Base-by-base conservation (phyloP, 2,113 vertebrate species). In the Ramphastos sulfuratus region DNA sequence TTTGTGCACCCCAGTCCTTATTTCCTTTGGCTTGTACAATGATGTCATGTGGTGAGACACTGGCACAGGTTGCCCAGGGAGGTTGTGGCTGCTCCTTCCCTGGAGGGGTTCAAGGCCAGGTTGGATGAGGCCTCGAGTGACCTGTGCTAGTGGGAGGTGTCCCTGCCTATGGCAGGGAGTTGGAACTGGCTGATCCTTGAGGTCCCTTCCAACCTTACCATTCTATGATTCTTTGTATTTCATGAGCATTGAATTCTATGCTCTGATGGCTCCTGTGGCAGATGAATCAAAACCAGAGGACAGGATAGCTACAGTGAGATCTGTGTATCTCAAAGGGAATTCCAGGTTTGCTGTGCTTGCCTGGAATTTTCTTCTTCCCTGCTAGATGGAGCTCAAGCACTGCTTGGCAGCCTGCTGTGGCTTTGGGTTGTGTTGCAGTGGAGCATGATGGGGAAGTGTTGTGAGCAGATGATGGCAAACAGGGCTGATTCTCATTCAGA, bases 361-460 rank as follows among this genome's bases (percentile, higher is more conserved):
- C 76, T 76, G 85, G 67, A 50, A 27, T 92, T 75, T 25, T 37
- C 60, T 23, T 11, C 9, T 73, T 80, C 60, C 77, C 91, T 95
- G 95, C 96, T 97, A 97, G 97, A 35, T 96, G 97, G 97, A 95
- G 97, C 95, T 95, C 44, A 80, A 96, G 95, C 92, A 93, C 89
- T 0, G 46, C 84, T 77, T 25, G 66, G 85, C 21, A 46, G 30
- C 0, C 2, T 4, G 30, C 60, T 64, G 64, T 74, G 63, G 64
- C 10, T 0, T 0, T 37, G 74, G 33, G 21, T 8, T 81, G 77
- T 28, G 44, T 65, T 9, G 77, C 54, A 37, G 28, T 2, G 23
- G 16, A 48, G 33, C 44, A 48, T n/a, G 37, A 28, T 54, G 80
- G 65, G 70, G 76, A 52, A 66, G 70, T 3, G 70, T 30, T 75